Evolutionary conservation across 1,140 invertebrate genomes (phyloP).

Genomic region (Aphelenchoides fujianensis): DNA sequence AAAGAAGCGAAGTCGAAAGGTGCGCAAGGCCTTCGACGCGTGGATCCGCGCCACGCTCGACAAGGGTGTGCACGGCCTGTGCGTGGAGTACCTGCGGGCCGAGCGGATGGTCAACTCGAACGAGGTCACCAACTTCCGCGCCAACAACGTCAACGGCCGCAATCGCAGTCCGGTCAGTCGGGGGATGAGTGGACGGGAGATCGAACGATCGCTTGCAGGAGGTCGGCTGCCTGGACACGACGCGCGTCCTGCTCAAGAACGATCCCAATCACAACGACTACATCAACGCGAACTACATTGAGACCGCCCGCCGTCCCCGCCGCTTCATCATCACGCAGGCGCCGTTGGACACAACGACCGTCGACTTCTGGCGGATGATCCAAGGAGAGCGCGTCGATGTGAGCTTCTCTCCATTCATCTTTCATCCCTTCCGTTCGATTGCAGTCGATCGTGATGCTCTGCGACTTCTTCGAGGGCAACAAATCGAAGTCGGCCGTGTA

Average conservation of each 20-base stretch:
- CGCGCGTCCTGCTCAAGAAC: constrained; percentile 1
- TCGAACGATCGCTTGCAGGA: not conserved
- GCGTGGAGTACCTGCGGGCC: not conserved
- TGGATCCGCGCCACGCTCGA: not conserved
- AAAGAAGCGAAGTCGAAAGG: not conserved
- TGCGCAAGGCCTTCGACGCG: not conserved
- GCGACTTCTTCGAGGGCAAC: constrained; percentile 17
- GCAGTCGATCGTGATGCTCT: constrained; percentile 17
- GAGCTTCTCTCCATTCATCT: not conserved
- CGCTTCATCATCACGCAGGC: constrained; percentile 15
- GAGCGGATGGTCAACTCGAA: not conserved
- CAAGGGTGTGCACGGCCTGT: constrained; percentile 6
- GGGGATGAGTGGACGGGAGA: not conserved
- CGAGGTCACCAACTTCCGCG: not conserved
- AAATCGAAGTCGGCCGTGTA: not conserved
- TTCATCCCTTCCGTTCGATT: not conserved
- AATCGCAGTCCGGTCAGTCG: constrained; percentile 10
- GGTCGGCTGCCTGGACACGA: not conserved
- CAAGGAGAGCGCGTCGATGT: not conserved
- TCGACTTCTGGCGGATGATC: constrained; percentile 14
- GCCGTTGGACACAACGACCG: constrained; percentile 8
- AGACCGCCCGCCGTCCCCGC: not conserved
- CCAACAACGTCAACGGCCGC: constrained; percentile 2
- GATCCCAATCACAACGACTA: not conserved
- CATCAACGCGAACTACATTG: constrained; percentile 14